phyloP scores from a whole-genome alignment of 2,113 vertebrate species.

The Apaloderma vittatum region DNA sequence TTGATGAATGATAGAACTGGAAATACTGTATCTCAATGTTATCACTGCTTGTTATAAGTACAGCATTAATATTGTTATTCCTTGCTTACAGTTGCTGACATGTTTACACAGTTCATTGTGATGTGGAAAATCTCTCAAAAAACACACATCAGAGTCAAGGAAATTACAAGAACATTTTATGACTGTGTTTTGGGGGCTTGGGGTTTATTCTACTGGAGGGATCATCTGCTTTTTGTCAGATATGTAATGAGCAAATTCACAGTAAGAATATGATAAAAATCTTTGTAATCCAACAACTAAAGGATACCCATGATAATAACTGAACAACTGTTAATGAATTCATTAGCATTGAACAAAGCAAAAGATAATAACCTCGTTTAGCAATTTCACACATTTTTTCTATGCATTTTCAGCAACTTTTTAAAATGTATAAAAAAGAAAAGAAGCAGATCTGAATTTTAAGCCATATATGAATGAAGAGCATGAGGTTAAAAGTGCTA shows the following conservation, averaged over 20 bases:
- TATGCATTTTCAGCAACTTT: background rate
- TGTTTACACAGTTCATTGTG: background rate
- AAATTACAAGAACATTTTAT: background rate
- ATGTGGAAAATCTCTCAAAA: background rate
- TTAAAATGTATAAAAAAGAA: background rate
- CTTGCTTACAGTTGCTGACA: background rate
- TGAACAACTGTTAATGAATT: constrained; percentile 48
- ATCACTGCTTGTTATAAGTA: background rate
- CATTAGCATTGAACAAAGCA: constrained; percentile 47
- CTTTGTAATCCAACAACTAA: constrained; percentile 27
- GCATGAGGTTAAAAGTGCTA: background rate
- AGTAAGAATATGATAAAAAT: constrained; percentile 42
- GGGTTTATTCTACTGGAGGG: background rate
- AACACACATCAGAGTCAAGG: background rate
- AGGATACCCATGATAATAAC: constrained; percentile 26
- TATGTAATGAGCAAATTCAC: background rate
- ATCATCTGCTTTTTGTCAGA: background rate
- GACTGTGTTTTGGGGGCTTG: background rate
- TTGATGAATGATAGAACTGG: background rate
- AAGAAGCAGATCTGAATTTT: background rate
- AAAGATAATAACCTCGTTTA: constrained; percentile 49
- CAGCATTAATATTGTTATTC: background rate
- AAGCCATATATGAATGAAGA: background rate
- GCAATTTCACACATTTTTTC: constrained; percentile 30
- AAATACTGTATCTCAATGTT: background rate